Evolutionary conservation across 53 echinoderm and acorn worm genomes (phyloP).

Genomic region (Holothuria leucospilota): DNA sequence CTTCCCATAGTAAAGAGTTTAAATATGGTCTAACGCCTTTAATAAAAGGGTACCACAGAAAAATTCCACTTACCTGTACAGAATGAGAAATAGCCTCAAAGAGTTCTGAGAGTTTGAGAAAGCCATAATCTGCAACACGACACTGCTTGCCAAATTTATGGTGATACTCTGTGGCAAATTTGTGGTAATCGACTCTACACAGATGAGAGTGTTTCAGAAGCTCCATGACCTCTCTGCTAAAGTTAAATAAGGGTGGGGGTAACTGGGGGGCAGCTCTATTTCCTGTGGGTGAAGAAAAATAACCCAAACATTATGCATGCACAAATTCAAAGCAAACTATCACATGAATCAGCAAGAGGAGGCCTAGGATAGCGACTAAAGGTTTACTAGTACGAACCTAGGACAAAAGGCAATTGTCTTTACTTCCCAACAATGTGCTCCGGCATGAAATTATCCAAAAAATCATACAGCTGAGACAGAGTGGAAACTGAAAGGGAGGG

Average conservation of each 20-base stretch:
- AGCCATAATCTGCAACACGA: slow-evolving; percentile 98
- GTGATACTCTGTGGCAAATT: slow-evolving; percentile 94
- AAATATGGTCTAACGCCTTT: too few relatives aligned
- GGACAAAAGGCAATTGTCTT: too few relatives aligned
- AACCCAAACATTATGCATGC: neutral
- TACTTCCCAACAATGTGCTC: too few relatives aligned
- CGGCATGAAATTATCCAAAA: too few relatives aligned
- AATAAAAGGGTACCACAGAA: too few relatives aligned
- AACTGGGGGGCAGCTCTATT: slow-evolving; percentile 77
- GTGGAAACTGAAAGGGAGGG: too few relatives aligned
- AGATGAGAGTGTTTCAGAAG: slow-evolving; percentile 86
- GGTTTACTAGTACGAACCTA: too few relatives aligned
- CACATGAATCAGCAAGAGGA: too few relatives aligned
- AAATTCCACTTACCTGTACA: slow-evolving; percentile 69
- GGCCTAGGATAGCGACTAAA: neutral
- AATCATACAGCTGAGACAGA: too few relatives aligned
- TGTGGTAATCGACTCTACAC: slow-evolving; percentile 83
- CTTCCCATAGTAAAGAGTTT: too few relatives aligned
- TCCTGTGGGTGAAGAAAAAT: slow-evolving; percentile 36
- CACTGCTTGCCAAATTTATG: slow-evolving; percentile 97
- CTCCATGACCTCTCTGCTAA: slow-evolving; percentile 95
- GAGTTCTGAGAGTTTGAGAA: slow-evolving; percentile 89
- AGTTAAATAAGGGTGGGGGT: slow-evolving; percentile 86
- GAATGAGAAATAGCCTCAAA: slow-evolving; percentile 93
- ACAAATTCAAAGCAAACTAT: neutral